Base-by-base conservation (phyloP, 2,797 vertebrate species). In the Macrochelys suwanniensis region DNA sequence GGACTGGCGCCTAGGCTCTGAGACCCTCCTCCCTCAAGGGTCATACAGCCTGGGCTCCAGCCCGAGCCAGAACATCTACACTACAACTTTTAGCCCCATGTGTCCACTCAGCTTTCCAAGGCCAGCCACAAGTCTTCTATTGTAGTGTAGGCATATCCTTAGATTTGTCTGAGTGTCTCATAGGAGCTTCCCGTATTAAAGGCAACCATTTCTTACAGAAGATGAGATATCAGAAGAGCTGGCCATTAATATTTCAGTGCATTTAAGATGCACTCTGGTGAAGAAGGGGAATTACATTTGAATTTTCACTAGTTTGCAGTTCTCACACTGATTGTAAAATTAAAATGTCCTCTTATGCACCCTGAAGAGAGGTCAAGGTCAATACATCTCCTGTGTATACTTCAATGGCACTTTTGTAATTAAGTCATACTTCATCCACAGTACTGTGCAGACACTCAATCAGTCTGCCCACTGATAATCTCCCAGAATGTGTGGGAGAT, bases 401-500 rank as follows among this genome's bases (percentile, higher is more conserved):
- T 80, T 15, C 15, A 54, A 5, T 56, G 59, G 7, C 19, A 8
- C 80, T 92, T 89, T n/a, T 49, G 19, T 71, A 26, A 61, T 33
- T 82, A 87, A 90, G 86, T 83, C 50, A 28, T 53, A 25, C 45
- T 71, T 90, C 37, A 31, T 37, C 28, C 21, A 54, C 80, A 81
- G 42, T 42, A 78, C 11, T 83, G 23, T 12, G 56, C 57, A 83
- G 84, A 68, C 80, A 71, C 42, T 89, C 80, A 50, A 79, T 89
- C 88, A 79, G 31, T 83, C 68, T 93, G 84, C 71, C 74, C 49
- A 53, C 84, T 90, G 88, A 90, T 83, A 26, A 84, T 74, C 80
- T 54, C 88, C 86, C 83, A 81, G 85, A 88, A 89, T 21, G 31
- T 21, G 28, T n/a, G 5, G 1, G n/a, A 5, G 23, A 3, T 17